A percentile compares a stretch with the other conserved stretches of the same genome.
Conservation (phyloP, 2,797 vertebrate genomes). For the Channa striata region DNA sequence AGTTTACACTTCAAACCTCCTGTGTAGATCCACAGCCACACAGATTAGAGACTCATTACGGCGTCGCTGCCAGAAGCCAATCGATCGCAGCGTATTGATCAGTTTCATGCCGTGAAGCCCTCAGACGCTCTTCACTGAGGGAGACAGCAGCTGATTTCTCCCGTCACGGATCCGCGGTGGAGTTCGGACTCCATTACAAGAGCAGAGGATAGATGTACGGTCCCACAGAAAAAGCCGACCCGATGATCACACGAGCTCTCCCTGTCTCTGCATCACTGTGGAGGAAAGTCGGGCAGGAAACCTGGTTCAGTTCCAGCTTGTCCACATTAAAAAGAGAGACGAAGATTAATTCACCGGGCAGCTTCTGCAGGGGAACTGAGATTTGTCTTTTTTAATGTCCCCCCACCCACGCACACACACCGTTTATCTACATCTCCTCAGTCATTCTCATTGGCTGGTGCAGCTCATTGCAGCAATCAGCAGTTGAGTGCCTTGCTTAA, state of each 20-base stretch:
- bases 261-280: neutral
- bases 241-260: neutral
- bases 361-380: neutral
- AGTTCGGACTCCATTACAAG: slow-evolving; percentile 23
- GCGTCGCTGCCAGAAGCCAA: neutral
- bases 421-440: neutral
- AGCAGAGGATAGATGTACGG: slow-evolving; percentile 3
- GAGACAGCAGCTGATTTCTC: slow-evolving; percentile 28
- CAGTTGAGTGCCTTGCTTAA: neutral
- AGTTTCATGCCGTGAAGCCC: slow-evolving; percentile 29
- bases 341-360: neutral
- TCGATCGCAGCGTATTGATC: slow-evolving; percentile 41
- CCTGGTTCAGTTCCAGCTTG: slow-evolving; percentile 3
- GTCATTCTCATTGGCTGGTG: too few relatives aligned
- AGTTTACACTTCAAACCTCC: slow-evolving; percentile 2
- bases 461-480: neutral
- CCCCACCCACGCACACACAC: neutral
- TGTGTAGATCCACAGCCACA: slow-evolving; percentile 17
- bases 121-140: slow-evolving; percentile 4
- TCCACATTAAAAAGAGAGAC: slow-evolving; percentile 8
- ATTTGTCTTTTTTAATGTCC: neutral
- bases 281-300: neutral
- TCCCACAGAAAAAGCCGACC: slow-evolving; percentile 4
- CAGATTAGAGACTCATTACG: slow-evolving; percentile 32
- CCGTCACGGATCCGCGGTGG: slow-evolving; percentile 23